phyloP scores from a whole-genome alignment of 2,113 vertebrate species.

The Platycercus adscitus region DNA sequence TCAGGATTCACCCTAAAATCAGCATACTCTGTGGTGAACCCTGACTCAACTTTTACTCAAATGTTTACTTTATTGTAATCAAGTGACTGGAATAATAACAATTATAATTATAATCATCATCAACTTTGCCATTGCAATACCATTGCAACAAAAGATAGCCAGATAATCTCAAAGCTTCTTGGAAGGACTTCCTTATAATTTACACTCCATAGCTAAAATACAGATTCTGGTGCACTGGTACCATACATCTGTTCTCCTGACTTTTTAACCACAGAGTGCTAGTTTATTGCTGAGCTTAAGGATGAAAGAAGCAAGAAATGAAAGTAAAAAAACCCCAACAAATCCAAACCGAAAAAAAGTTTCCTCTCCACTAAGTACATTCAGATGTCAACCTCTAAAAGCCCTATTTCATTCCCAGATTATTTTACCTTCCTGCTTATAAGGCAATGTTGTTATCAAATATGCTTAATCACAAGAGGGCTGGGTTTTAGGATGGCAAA shows the following conservation, averaged over 20 bases:
- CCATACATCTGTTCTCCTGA: conserved; percentile 80
- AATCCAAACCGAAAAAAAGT: not conserved
- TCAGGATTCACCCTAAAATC: not conserved
- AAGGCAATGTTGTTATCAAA: conserved; percentile 42
- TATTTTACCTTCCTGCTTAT: conserved; percentile 57
- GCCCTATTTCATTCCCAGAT: conserved; percentile 7
- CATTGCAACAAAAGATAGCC: not conserved
- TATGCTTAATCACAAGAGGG: conserved; percentile 33
- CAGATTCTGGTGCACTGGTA: conserved; percentile 59
- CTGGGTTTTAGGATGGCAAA: not conserved
- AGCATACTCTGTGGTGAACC: not conserved
- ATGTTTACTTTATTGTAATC: not conserved
- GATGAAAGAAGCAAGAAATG: conserved; percentile 84
- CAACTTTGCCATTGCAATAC: not conserved
- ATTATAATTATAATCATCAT: not conserved
- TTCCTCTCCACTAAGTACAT: conserved; percentile 80
- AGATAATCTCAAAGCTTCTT: not conserved
- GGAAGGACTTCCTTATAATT: conserved; percentile 34
- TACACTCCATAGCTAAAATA: conserved; percentile 58
- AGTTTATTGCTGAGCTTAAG: conserved; percentile 86
- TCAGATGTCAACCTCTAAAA: conserved; percentile 76
- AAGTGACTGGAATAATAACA: not conserved
- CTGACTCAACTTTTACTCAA: not conserved
- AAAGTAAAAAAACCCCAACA: conserved; percentile 66
- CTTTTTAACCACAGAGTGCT: conserved; percentile 86